Evolutionary conservation across 2,888 invertebrate genomes (phyloP).

Genomic region (Stomorhina lunata): DNA sequence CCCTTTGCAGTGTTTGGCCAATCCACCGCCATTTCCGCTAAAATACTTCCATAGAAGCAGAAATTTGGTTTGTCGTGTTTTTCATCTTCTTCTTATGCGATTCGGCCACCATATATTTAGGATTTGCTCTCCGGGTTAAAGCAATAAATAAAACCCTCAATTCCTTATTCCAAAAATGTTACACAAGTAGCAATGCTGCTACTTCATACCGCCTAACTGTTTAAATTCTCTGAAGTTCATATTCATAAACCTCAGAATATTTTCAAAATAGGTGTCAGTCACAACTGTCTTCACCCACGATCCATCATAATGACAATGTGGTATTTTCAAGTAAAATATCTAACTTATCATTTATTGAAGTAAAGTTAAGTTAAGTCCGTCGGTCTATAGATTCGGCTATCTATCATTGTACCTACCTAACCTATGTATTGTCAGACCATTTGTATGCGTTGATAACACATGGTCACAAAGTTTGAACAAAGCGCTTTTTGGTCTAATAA

Average conservation of each 20-base stretch:
- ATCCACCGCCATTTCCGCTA: no score
- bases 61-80: no score
- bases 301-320: slow-evolving; percentile 4
- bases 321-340: slow-evolving; percentile 16
- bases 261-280: not conserved
- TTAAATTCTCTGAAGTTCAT: no score
- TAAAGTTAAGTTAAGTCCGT: not conserved
- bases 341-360: not conserved
- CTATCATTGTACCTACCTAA: not conserved
- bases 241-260: not conserved
- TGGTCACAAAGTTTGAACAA: not conserved
- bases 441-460: not conserved
- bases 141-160: no score
- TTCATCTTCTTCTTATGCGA: no score
- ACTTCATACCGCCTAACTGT: no score
- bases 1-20: no score
- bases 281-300: not conserved
- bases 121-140: no score
- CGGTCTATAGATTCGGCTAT: not conserved
- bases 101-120: no score
- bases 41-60: no score
- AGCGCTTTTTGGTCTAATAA: not conserved
- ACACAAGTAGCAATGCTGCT: no score
- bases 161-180: no score
- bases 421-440: not conserved